Evolutionary conservation across 2,888 invertebrate species (phyloP), one percentile per base, ranked within the genome.

Genomic region (Ctena decussata): DNA sequence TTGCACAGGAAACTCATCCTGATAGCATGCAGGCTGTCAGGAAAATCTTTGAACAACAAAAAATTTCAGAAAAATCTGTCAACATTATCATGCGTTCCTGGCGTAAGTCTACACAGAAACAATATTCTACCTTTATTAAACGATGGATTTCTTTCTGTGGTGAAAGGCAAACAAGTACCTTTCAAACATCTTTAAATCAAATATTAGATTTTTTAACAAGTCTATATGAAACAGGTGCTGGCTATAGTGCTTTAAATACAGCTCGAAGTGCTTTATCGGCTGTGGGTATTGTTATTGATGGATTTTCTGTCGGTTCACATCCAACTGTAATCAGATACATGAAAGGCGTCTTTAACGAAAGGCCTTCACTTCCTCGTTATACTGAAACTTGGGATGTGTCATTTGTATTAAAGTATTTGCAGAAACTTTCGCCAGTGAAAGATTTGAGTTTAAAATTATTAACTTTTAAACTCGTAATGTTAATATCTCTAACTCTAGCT

Each of bases 61-160:
- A 69, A n/a, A 24, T 77, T 39, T 77, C 82, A 32, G 65, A 24
- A 11, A 39, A 32, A 41, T 32, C 76, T 77, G 65, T 41, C 24
- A 11, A 77, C 15, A 76, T 73, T 24, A 39, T 76, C 27, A 37
- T 77, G 46, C 18, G 30, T 6, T 85, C 82, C 12, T 82, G 85
- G 65, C 73, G 69, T 69, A 70, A 12, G 24, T 27, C 57, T 24
- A 80, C 83, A 8, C 44, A 83, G 53, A 79, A 78, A 72, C 86
- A 86, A 41, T 86, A 81, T 41, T 32, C 60, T 0, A 49, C 65
- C 30, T 83, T 81, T 73, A 65, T 77, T 39, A 72, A 77, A 24
- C 70, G 46, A 41, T 84, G 81, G 79, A 18, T 69, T 35, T 24
- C 0, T 0, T 76, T n/a, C n/a, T n/a, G n/a, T n/a, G n/a, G n/a